Evolutionary conservation across 1,140 invertebrate species (phyloP), one percentile per base, ranked within the genome.

Genomic region (Plutomurus gul): DNA sequence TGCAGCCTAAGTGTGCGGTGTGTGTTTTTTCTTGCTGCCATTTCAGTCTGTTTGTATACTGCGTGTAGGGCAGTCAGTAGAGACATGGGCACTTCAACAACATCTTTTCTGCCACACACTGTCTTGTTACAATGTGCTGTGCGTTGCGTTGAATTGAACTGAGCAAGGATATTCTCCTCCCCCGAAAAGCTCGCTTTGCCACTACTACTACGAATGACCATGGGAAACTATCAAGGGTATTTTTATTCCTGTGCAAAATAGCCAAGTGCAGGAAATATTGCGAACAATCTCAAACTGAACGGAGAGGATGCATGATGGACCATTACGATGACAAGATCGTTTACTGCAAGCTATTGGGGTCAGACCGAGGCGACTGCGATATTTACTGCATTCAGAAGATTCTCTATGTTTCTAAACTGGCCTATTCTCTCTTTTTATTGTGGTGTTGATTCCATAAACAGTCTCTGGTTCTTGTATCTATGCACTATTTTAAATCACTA

Each of bases 211-310:
- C 30, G 27, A 65, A 65, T 65, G 56, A 65, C 56, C 56, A 65
- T n/a, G 56, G 56, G 56, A 65, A 65, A 65, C 56, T 65, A 65
- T 65, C 56, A 65, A 33, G 16, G 56, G 4, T 33, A 65, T 65
- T 65, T 65, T 65, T 65, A 65, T 65, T 65, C 47, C 56, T 33
- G 56, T 65, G 56, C 56, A 65, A 65, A 36, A 65, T 11, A 16
- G 27, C 7, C 56, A 36, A 65, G 56, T 65, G 27, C 11, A 65
- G 56, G 56, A 65, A 65, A 65, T 65, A 65, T 65, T 65, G 56
- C 25, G 27, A 65, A 65, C 13, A 65, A 65, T 65, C 56, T 65
- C 25, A n/a, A n/a, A n/a, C n/a, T n/a, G n/a, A n/a, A n/a, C n/a
- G n/a, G 13, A 65, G 25, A n/a, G 18, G 36, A 65, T 30, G 56